Base-by-base conservation (phyloP, 2,113 vertebrate genomes). In the Anser cygnoides region DNA sequence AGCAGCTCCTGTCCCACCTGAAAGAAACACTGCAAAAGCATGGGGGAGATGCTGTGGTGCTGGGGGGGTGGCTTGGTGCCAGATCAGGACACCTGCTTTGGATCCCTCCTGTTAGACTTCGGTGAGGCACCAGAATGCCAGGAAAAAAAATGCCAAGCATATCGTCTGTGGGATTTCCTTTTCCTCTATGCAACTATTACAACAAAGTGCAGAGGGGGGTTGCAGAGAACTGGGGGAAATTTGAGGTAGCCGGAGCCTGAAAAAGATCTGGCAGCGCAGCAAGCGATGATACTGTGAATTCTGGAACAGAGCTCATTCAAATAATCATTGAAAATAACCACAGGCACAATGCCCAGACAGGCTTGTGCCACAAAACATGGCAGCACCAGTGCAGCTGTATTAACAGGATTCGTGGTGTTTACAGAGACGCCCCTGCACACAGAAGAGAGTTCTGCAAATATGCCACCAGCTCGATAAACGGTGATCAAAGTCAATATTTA, bases 341-440 rank as follows among this genome's bases (percentile, higher is more conserved):
- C 54, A 78, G 61, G 29, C 66, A 79, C 52, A 6, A 55, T 81
- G 35, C 73, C 59, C 46, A 44, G 39, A n/a, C 92, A n/a, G 52
- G 61, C 75, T 78, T 81, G 71, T 70, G 41, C 83, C 84, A 26
- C 80, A 83, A 29, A 89, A 23, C 11, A 25, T n/a, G 67, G 77
- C 71, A 75, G 70, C 25, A 70, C 43, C 35, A 39, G 70, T 13
- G 58, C 95, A 97, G 94, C 94, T 97, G 94, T 93, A 91, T 62
- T 89, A 78, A 67, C 62, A 66, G 43, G 58, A 92, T 94, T 79
- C 59, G n/a, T 95, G 86, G 76, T 29, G 0, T 93, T 92, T 87
- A 70, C 83, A 86, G 73, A 90, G 91, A 75, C 80, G 89, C 91
- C 92, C 94, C 92, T 77, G 3, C 91, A 89, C 68, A 74, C 0